Conservation (phyloP, 2,113 vertebrate genomes). For the Tonatia bakeri region DNA sequence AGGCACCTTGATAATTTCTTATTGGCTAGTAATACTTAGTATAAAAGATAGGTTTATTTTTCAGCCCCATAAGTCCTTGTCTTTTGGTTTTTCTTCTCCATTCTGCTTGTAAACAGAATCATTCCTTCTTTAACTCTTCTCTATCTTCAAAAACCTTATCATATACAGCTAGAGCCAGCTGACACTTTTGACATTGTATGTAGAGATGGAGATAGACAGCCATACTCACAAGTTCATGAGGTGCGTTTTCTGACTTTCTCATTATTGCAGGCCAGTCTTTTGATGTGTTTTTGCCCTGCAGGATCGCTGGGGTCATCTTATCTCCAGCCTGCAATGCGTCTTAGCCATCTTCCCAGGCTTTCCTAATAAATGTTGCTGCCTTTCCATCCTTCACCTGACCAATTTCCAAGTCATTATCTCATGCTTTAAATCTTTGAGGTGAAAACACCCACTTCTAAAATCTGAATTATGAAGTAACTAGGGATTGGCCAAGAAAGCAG, state of each 20-base stretch:
- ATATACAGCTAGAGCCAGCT: not conserved
- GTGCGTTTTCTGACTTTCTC: not conserved
- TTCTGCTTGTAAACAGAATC: not conserved
- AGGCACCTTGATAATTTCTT: not conserved
- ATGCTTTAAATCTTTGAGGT: not conserved
- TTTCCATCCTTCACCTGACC: not conserved
- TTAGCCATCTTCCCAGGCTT: not conserved
- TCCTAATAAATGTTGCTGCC: not conserved
- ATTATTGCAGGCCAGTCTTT: not conserved
- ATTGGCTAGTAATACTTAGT: not conserved
- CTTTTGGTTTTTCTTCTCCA: not conserved
- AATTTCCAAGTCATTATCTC: not conserved
- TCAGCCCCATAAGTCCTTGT: not conserved
- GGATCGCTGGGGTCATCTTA: not conserved
- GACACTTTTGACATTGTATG: not conserved
- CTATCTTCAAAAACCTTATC: not conserved
- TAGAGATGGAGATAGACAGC: not conserved
- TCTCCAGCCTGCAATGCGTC: not conserved
- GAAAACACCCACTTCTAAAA: not conserved
- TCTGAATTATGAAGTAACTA: not conserved
- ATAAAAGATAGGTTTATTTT: not conserved
- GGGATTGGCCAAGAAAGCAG: not conserved
- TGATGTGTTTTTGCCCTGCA: not conserved
- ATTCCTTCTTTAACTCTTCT: not conserved
- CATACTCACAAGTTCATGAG: not conserved